These are phyloP conservation scores for Meloidogyne hapla DNA, from an alignment of 1,140 invertebrate genomes.

Conservation along the genomic window DNA sequence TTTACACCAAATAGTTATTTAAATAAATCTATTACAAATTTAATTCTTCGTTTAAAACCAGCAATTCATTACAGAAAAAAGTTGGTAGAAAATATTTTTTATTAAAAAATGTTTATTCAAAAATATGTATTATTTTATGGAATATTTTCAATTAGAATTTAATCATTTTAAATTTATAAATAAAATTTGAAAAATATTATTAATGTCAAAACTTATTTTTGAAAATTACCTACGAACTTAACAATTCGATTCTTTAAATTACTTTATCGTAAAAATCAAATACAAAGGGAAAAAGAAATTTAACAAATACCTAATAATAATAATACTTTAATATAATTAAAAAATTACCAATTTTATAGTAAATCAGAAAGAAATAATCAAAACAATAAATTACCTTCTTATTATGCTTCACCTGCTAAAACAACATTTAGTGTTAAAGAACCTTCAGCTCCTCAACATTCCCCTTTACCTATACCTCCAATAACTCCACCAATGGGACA, in stretches of 20 bases:
- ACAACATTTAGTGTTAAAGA: slow-evolving; percentile 29
- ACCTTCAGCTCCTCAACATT: background rate
- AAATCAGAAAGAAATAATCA: background rate
- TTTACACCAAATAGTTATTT: slow-evolving; percentile 41
- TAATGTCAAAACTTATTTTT: too few species aligned
- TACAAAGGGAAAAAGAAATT: too few species aligned
- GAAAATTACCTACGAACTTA: too few species aligned
- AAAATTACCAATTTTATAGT: slow-evolving; percentile 7
- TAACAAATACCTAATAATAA: too few species aligned
- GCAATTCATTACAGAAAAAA: slow-evolving; percentile 38
- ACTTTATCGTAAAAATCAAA: too few species aligned
- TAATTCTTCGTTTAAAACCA: slow-evolving; percentile 40
- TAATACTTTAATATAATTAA: too few species aligned
- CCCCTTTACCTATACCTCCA: slow-evolving; percentile 29
- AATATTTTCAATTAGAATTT: too few species aligned
- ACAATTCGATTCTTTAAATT: too few species aligned
- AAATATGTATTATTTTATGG: background rate
- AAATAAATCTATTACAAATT: slow-evolving; percentile 34
- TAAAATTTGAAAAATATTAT: too few species aligned
- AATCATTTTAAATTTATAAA: too few species aligned
- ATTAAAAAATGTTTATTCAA: background rate
- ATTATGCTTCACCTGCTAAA: background rate
- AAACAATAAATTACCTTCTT: slow-evolving; percentile 12
- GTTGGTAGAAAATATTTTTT: slow-evolving; percentile 28
- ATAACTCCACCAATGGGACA: slow-evolving; percentile 49